Conservation (phyloP, 2,113 vertebrate species). For the Chionodraco myersi region DNA sequence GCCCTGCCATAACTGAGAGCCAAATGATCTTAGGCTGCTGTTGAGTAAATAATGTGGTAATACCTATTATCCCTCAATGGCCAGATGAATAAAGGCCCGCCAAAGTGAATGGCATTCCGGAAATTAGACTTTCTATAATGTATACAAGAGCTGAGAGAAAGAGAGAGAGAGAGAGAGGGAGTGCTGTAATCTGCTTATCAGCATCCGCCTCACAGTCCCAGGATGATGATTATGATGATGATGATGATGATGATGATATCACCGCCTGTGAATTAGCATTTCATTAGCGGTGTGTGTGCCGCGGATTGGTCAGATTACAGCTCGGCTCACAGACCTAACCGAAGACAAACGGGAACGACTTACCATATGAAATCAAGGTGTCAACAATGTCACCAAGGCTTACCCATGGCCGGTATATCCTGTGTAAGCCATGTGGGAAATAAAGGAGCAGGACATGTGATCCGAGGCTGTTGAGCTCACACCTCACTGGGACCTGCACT, state of each 20-base stretch:
- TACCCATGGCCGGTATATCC: conserved; percentile 13
- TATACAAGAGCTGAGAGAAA: background rate
- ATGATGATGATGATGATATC: conserved; percentile 34
- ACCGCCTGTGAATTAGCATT: conserved; percentile 63
- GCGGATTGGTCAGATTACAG: conserved; percentile 29
- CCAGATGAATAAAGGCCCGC: conserved; percentile 29
- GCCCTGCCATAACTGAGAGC: conserved; percentile 1
- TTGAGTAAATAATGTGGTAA: conserved; percentile 18
- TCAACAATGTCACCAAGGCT: conserved; percentile 19
- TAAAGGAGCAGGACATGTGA: conserved; percentile 36
- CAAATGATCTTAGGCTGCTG: conserved; percentile 10
- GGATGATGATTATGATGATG: conserved; percentile 24
- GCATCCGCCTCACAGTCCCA: conserved; percentile 40
- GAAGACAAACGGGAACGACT: conserved; percentile 4
- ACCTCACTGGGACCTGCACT: conserved; percentile 13
- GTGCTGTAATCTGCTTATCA: conserved; percentile 59
- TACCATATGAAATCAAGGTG: conserved; percentile 31
- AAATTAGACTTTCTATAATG: conserved; percentile 54
- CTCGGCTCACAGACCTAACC: background rate
- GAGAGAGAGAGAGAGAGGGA: background rate
- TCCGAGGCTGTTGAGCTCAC: conserved; percentile 28
- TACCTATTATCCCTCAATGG: conserved; percentile 14
- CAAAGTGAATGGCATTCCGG: conserved; percentile 46
- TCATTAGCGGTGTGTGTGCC: conserved; percentile 41
- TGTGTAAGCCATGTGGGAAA: conserved; percentile 16